These are phyloP conservation scores for Belonocnema kinseyi DNA, from an alignment of 1,140 invertebrate species.

Conservation along the genomic window DNA sequence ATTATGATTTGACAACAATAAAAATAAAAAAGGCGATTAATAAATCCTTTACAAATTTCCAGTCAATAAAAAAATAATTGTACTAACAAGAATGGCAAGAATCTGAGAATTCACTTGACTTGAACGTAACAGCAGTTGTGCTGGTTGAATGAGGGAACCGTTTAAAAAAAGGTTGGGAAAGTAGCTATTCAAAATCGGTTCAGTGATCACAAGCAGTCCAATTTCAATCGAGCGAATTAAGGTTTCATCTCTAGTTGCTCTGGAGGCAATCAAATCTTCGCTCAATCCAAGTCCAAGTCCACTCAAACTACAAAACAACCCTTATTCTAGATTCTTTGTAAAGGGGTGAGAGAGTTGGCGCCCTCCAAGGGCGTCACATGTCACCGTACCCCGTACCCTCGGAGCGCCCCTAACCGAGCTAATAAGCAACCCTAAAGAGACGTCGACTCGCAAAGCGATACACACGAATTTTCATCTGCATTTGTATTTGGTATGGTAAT, in stretches of 20 bases:
- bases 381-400: conserved; percentile 42
- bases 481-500: conserved; percentile 72
- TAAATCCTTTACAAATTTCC: too few relatives aligned
- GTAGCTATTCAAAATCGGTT: conserved; percentile 18
- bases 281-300: conserved; percentile 35
- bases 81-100: not conserved
- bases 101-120: not conserved
- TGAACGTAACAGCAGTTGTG: conserved; percentile 4
- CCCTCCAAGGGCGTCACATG: conserved; percentile 55
- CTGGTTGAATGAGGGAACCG: not conserved
- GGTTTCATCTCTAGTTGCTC: conserved; percentile 2
- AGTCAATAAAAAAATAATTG: too few relatives aligned
- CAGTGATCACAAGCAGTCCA: conserved; percentile 17
- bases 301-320: conserved; percentile 50
- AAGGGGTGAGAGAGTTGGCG: conserved; percentile 42
- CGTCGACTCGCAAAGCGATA: conserved; percentile 47
- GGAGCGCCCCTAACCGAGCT: conserved; percentile 62
- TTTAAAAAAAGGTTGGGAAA: not conserved
- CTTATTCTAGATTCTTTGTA: conserved; percentile 66
- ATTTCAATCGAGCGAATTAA: conserved; percentile 19
- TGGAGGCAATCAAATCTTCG: conserved; percentile 58
- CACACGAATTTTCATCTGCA: conserved; percentile 63
- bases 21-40: too few relatives aligned
- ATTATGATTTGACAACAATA: too few relatives aligned
- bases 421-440: conserved; percentile 68